Percentiles rank a stretch among this genome's conserved stretches.
phyloP scores from a whole-genome alignment of 2,797 vertebrate genomes.

The Rachycentron canadum region DNA sequence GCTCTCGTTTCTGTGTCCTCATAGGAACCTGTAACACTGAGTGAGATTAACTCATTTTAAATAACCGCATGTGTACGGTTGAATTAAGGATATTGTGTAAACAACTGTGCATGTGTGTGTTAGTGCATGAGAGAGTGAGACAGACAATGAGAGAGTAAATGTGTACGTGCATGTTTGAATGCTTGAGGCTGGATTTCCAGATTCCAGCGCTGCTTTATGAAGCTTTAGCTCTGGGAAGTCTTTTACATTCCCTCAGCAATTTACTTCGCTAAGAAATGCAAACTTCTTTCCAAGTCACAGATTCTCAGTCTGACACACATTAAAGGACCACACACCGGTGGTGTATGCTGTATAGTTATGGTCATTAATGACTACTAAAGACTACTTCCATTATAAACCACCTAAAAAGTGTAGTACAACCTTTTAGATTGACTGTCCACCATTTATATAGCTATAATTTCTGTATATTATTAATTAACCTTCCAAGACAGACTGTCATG shows the following conservation, averaged over 20 bases:
- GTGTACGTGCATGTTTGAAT: conserved; percentile 66
- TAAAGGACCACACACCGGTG: not conserved
- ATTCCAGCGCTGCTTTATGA: conserved; percentile 65
- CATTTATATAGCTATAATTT: too few relatives aligned
- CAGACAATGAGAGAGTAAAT: conserved; percentile 38
- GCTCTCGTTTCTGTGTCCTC: conserved; percentile 8
- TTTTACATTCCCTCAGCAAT: conserved; percentile 46
- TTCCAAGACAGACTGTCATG: too few relatives aligned
- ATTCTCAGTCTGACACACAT: not conserved
- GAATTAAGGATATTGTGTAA: conserved; percentile 18
- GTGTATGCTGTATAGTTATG: not conserved
- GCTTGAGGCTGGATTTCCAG: conserved; percentile 70
- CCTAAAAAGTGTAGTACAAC: not conserved
- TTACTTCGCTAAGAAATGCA: conserved; percentile 1
- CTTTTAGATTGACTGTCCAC: not conserved
- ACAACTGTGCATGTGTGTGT: conserved; percentile 28
- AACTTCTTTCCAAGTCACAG: not conserved
- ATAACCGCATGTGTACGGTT: conserved; percentile 10
- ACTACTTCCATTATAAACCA: not conserved
- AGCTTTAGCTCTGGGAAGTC: conserved; percentile 58
- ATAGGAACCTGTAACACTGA: conserved; percentile 5
- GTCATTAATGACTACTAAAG: not conserved
- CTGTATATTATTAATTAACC: too few relatives aligned
- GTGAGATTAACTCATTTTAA: conserved; percentile 25
- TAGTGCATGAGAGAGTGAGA: conserved; percentile 38